phyloP scores from a whole-genome alignment of 2,888 invertebrate genomes.

The Dexiosoma caninum region DNA sequence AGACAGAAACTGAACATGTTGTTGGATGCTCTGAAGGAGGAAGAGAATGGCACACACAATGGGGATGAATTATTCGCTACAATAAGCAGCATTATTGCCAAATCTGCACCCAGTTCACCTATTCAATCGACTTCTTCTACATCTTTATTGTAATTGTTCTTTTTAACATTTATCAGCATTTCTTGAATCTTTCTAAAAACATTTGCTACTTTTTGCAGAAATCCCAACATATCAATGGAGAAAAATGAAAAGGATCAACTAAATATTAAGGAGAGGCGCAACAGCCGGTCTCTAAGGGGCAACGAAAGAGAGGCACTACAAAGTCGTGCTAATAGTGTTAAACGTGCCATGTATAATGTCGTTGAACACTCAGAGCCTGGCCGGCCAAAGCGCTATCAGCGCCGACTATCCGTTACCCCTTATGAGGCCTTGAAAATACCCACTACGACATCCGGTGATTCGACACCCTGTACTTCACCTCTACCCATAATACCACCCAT shows the following conservation, averaged over 20 bases:
- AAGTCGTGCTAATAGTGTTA: slow-evolving; percentile 87
- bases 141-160: slow-evolving; percentile 53
- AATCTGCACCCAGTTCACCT: slow-evolving; percentile 66
- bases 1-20: slow-evolving; percentile 86
- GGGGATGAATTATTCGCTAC: slow-evolving; percentile 75
- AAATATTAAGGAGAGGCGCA: slow-evolving; percentile 78
- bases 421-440: slow-evolving; percentile 75
- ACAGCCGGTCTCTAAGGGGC: slow-evolving; percentile 77
- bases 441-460: slow-evolving; percentile 71
- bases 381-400: slow-evolving; percentile 79
- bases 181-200: too few relatives aligned
- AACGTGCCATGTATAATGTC: slow-evolving; percentile 87
- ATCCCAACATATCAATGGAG: slow-evolving; percentile 78
- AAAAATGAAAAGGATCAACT: slow-evolving; percentile 80
- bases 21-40: slow-evolving; percentile 85
- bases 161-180: too few relatives aligned
- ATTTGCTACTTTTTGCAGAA: slow-evolving; percentile 68
- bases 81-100: slow-evolving; percentile 72
- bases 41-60: slow-evolving; percentile 79
- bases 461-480: slow-evolving; percentile 76
- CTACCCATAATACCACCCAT: slow-evolving; percentile 75
- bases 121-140: slow-evolving; percentile 63
- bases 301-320: slow-evolving; percentile 81
- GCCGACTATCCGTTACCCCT: slow-evolving; percentile 76
- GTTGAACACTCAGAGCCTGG: slow-evolving; percentile 87